Percentiles rank a stretch among this genome's conserved stretches.
These are phyloP conservation scores for Myathropa florea DNA, from an alignment of 2,888 invertebrate genomes.

Conservation along the genomic window DNA sequence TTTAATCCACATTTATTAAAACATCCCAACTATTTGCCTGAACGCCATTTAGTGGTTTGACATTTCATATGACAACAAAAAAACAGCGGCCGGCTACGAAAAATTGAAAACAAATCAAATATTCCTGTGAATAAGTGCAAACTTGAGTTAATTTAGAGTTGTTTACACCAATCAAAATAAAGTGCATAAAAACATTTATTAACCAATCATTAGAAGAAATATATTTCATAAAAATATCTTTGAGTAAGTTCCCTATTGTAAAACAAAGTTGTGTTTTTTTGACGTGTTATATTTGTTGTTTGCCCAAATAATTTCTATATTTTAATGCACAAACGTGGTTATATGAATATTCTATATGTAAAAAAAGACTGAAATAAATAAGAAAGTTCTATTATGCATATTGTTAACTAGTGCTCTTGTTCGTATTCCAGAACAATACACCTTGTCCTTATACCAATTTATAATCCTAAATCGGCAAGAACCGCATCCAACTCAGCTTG, in stretches of 20 bases:
- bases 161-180: neutral
- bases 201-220: conserved; percentile 2
- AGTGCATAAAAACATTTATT: neutral
- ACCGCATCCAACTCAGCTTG: conserved; percentile 93
- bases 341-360: neutral
- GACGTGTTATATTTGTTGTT: neutral
- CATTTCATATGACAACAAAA: neutral
- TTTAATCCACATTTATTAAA: neutral
- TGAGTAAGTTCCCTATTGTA: conserved; percentile 1
- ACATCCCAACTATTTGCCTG: neutral
- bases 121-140: neutral
- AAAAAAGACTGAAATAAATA: neutral
- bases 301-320: neutral
- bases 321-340: neutral
- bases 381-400: neutral
- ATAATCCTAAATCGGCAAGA: conserved; percentile 90
- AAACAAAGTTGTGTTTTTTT: neutral
- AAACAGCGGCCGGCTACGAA: conserved; percentile 12
- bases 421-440: neutral
- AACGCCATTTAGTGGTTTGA: conserved; percentile 1
- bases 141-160: neutral
- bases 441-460: conserved; percentile 47
- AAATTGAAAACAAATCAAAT: conserved; percentile 30
- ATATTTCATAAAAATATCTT: conserved; percentile 5
- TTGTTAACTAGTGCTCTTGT: neutral